Evolutionary conservation across 2,113 vertebrate species (phyloP).

Genomic region (Pomatostomus ruficeps): DNA sequence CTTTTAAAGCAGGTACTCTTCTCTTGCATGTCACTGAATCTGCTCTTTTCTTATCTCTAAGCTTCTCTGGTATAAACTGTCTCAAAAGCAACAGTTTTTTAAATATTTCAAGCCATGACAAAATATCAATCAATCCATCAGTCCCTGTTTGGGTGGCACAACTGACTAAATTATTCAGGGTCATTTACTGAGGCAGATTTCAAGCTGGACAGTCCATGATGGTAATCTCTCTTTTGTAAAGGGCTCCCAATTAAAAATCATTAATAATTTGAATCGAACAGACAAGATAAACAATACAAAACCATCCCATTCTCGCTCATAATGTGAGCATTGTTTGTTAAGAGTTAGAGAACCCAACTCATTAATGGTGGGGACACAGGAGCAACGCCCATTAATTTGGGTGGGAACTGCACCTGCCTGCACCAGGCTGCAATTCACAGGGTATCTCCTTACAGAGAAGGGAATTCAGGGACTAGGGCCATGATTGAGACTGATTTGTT

Average conservation of each 20-base stretch:
- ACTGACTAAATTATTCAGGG: slow-evolving; percentile 58
- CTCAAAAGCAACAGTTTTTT: slow-evolving; percentile 41
- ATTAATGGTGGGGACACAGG: background rate
- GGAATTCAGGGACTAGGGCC: background rate
- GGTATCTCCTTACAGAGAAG: background rate
- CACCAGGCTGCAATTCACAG: background rate
- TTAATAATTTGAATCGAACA: slow-evolving; percentile 53
- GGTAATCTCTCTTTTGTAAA: slow-evolving; percentile 45
- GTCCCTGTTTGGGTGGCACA: slow-evolving; percentile 48
- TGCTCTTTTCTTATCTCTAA: slow-evolving; percentile 48
- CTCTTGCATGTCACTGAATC: slow-evolving; percentile 34
- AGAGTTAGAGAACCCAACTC: background rate
- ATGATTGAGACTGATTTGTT: background rate
- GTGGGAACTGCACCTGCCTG: slow-evolving; percentile 15
- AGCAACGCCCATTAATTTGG: background rate
- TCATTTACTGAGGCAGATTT: slow-evolving; percentile 53
- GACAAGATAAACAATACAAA: slow-evolving; percentile 33
- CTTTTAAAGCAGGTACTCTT: slow-evolving; percentile 33
- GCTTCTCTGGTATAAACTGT: background rate
- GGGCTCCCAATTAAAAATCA: slow-evolving; percentile 25
- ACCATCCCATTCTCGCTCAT: background rate
- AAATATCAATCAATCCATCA: slow-evolving; percentile 56
- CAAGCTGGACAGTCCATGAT: slow-evolving; percentile 15
- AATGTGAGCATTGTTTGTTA: slow-evolving; percentile 18
- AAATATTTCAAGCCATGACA: slow-evolving; percentile 22